Percentiles rank a stretch among this genome's conserved stretches.
Evolutionary conservation across 1,140 invertebrate species (phyloP).

Genomic region (Campoletis sonorensis): DNA sequence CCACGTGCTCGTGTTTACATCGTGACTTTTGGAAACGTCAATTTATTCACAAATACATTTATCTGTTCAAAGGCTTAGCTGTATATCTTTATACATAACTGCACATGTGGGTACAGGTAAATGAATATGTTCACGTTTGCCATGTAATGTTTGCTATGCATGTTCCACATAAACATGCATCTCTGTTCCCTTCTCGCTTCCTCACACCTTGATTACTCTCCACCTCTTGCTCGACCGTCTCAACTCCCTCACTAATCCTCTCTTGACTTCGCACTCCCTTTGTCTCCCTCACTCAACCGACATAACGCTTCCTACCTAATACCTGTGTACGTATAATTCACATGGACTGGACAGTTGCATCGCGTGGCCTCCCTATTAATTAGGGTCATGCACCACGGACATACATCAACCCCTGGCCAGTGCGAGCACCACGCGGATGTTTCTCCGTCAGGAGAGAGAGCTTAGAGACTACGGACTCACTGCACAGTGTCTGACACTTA

Average conservation of each 20-base stretch:
- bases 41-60: background rate
- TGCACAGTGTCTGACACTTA: background rate
- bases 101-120: background rate
- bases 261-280: background rate
- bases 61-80: too few relatives aligned
- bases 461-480: background rate
- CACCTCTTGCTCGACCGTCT: background rate
- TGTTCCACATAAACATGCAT: background rate
- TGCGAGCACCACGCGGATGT: conserved; percentile 46
- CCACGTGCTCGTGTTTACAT: conserved; percentile 59
- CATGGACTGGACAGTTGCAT: conserved; percentile 70
- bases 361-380: conserved; percentile 74
- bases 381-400: conserved; percentile 73
- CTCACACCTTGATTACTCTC: background rate
- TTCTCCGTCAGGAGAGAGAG: conserved; percentile 26
- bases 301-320: conserved; percentile 39
- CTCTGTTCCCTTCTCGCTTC: background rate
- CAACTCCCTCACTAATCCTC: conserved; percentile 23
- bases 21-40: conserved; percentile 34
- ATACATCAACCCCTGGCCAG: conserved; percentile 66
- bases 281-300: conserved; percentile 17
- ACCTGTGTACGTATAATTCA: conserved; percentile 67
- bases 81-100: background rate
- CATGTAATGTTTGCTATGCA: too few relatives aligned
- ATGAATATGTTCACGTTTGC: background rate